A percentile compares a stretch with the other conserved stretches of the same genome.
These are phyloP conservation scores for Alloscopus bannaensis DNA, from an alignment of 2,888 invertebrate species.

Conservation along the genomic window DNA sequence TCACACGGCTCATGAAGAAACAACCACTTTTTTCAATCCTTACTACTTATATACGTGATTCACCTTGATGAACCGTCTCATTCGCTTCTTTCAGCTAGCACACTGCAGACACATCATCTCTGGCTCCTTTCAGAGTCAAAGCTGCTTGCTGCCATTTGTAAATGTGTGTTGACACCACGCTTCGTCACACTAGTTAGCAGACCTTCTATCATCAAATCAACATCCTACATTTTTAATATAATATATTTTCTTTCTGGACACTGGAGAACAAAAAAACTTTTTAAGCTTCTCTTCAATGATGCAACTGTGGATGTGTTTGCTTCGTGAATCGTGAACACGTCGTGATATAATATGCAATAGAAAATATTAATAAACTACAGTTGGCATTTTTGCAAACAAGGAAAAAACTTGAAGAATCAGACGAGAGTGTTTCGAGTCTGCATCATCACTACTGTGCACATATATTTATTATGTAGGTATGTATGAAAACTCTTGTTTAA, in stretches of 20 bases:
- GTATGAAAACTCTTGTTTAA: neutral
- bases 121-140: neutral
- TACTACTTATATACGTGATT: conserved; percentile 14
- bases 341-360: conserved; percentile 17
- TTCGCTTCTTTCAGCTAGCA: conserved; percentile 2
- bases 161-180: neutral
- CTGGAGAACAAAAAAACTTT: neutral
- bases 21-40: too few species aligned
- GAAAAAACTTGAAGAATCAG: conserved; percentile 3
- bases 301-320: neutral
- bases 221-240: neutral
- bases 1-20: neutral
- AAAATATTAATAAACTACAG: conserved; percentile 1
- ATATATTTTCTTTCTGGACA: conserved; percentile 12
- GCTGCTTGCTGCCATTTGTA: neutral
- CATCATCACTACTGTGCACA: too few species aligned
- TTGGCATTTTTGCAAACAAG: neutral
- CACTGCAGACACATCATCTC: neutral
- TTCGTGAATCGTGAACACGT: neutral
- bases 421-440: too few species aligned
- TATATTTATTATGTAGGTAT: neutral
- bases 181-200: neutral
- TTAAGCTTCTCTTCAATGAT: too few species aligned
- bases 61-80: neutral
- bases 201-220: neutral